Evolutionary conservation across 2,888 invertebrate genomes (phyloP).

Genomic region (Pollenia griseotomentosa): DNA sequence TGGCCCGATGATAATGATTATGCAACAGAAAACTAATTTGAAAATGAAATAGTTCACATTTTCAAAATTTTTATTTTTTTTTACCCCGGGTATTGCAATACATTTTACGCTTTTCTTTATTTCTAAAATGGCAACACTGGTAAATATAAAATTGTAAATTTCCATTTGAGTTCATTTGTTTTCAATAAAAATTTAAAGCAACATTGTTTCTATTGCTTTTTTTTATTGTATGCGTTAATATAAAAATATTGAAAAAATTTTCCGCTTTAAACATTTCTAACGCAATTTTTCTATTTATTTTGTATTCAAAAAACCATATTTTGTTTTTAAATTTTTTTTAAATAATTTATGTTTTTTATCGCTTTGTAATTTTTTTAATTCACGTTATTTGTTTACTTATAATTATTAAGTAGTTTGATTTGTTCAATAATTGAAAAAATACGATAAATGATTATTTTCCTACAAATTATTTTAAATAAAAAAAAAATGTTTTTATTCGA

Average conservation of each 20-base stretch:
- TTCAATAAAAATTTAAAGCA: neutral
- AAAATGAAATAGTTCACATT: no score
- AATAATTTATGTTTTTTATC: constrained; percentile 1
- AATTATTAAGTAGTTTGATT: neutral
- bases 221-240: no score
- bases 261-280: constrained; percentile 54
- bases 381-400: neutral
- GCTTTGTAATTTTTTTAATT: neutral
- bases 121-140: no score
- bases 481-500: no score
- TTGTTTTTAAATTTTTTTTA: neutral
- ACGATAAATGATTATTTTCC: constrained; percentile 11
- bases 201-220: no score
- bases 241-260: constrained; percentile 18
- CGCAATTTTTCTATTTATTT: constrained; percentile 39
- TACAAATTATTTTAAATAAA: constrained; percentile 55
- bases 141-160: neutral
- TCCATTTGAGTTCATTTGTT: constrained; percentile 21
- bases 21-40: no score
- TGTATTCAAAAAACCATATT: constrained; percentile 13
- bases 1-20: no score
- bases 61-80: no score
- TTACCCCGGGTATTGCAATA: no score
- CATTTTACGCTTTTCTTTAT: no score
- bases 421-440: constrained; percentile 6